Percentiles rank a stretch among this genome's conserved stretches.
Conservation (phyloP, 2,113 vertebrate genomes). For the Abramis brama region DNA sequence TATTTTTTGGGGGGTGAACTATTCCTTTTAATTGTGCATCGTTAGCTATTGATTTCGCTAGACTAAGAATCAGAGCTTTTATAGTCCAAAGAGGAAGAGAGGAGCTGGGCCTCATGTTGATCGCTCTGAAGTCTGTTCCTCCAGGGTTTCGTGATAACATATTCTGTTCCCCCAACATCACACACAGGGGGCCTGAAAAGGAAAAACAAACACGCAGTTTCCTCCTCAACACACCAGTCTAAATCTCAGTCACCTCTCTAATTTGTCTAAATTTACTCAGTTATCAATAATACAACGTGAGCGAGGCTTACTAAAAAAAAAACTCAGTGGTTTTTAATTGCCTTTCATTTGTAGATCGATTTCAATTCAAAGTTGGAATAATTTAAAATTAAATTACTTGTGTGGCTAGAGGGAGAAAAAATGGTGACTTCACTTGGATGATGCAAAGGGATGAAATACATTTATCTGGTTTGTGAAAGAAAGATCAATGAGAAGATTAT, state of each 20-base stretch:
- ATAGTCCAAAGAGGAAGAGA: neutral
- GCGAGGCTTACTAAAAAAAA: constrained; percentile 28
- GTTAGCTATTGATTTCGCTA: constrained; percentile 27
- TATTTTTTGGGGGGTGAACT: neutral
- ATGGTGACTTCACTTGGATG: constrained; percentile 47
- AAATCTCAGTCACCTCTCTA: constrained; percentile 34
- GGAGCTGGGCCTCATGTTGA: neutral
- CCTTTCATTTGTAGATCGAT: constrained; percentile 43
- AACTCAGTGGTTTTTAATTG: constrained; percentile 48
- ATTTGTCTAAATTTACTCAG: constrained; percentile 42
- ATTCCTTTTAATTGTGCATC: constrained; percentile 17
- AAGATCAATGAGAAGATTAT: constrained; percentile 52
- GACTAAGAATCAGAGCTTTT: constrained; percentile 17
- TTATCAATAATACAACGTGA: constrained; percentile 54
- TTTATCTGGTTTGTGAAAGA: constrained; percentile 44
- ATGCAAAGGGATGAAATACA: constrained; percentile 62
- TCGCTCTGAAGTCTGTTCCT: constrained; percentile 4
- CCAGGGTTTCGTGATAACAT: neutral
- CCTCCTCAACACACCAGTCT: neutral
- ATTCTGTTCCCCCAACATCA: constrained; percentile 33
- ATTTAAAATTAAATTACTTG: constrained; percentile 48
- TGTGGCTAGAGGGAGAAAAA: constrained; percentile 21
- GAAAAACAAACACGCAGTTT: constrained; percentile 40
- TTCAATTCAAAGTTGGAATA: constrained; percentile 47
- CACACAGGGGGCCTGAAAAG: neutral